Evolutionary conservation across 1,140 invertebrate species (phyloP).

Genomic region (Zaprionus lachaisei): DNA sequence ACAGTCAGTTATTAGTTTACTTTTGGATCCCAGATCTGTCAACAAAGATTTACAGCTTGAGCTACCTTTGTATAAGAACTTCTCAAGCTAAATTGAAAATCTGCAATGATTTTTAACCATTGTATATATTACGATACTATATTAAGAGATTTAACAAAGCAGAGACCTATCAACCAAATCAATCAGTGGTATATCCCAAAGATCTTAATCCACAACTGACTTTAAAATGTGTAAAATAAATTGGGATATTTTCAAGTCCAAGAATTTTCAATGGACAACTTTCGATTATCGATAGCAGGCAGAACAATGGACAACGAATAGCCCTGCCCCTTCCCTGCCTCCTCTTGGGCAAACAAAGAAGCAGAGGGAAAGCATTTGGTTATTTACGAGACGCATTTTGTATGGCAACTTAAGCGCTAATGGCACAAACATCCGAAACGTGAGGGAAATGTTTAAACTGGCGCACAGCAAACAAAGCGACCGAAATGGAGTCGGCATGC

Average conservation of each 20-base stretch:
- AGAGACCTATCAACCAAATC: background rate
- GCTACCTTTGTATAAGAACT: background rate
- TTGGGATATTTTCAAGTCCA: slow-evolving; percentile 31
- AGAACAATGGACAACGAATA: slow-evolving; percentile 16
- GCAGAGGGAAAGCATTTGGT: slow-evolving; percentile 49
- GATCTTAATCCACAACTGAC: background rate
- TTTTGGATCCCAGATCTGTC: too few species aligned
- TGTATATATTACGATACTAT: background rate
- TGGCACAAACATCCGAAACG: slow-evolving; percentile 81
- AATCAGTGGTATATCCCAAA: background rate
- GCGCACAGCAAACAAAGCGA: slow-evolving; percentile 47
- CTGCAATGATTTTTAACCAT: background rate
- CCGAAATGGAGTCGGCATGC: slow-evolving; percentile 33
- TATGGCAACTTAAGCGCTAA: slow-evolving; percentile 83
- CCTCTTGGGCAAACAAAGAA: slow-evolving; percentile 13
- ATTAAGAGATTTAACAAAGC: background rate
- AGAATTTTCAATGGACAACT: slow-evolving; percentile 40
- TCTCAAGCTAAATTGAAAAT: background rate
- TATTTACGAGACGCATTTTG: slow-evolving; percentile 78
- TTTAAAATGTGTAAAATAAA: slow-evolving; percentile 15
- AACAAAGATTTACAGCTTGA: background rate
- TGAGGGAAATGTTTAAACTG: slow-evolving; percentile 71
- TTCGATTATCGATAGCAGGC: slow-evolving; percentile 59
- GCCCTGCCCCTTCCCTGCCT: too few species aligned
- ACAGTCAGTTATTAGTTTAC: too few species aligned